Evolutionary conservation across 2,113 vertebrate species (phyloP), one percentile per base, ranked within the genome.

Genomic region (Papio anubis): DNA sequence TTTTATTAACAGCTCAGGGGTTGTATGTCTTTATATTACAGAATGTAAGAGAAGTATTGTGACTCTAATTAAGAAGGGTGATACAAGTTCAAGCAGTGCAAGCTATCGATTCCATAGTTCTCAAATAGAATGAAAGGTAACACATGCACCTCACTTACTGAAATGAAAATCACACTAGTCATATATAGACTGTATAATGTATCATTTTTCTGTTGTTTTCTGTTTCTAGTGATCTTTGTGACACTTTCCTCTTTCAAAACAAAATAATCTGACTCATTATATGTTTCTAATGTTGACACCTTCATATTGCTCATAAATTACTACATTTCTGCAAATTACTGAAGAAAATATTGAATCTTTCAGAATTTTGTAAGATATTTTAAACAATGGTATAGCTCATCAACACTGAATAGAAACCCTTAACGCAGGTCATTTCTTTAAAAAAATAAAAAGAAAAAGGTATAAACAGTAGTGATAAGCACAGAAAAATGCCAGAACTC

Each of bases 301-400:
- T 93, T 78, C 40, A 27, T 45, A 57, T 93, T 95, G 93, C 50
- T 90, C n/a, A 59, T 76, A 80, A 16, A 66, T 48, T n/a, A 94
- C 55, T 40, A 91, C 40, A 40, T 70, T 93, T 81, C 35, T 18
- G 89, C 32, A 83, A 93, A 75, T 85, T 91, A 50, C 87, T 45
- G 43, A 93, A 88, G 70, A 90, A 96, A 93, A 82, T 45, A 23
- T 78, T 55, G n/a, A 75, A 68, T 55, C 30, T 95, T 70, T 91
- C 73, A 64, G 64, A 93, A 91, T 94, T 93, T 83, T 57, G 4
- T 38, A 50, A 45, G 25, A 16, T 50, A 57, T 27, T 91, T 80
- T 89, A 93, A 89, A 48, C 40, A 83, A 18, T 75, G 80, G 12
- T 35, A 87, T 10, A 73, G 45, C 6, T 88, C 40, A 66, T 88